Evolutionary conservation across 2,113 vertebrate species (phyloP).

Genomic region (Arvicanthis niloticus): DNA sequence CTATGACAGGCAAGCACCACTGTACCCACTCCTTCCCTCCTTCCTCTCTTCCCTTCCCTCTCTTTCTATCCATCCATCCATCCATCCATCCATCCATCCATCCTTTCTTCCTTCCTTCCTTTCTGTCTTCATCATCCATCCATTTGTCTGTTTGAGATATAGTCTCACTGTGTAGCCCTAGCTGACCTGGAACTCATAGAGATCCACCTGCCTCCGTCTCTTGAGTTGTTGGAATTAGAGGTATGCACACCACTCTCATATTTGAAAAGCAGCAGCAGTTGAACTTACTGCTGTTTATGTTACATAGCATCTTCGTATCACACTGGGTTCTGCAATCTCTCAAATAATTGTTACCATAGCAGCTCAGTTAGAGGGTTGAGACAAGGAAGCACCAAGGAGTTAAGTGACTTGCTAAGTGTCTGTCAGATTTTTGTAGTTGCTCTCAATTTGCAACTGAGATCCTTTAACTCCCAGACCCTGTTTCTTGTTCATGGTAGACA

Average conservation of each 20-base stretch:
- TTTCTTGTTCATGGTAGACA: not conserved
- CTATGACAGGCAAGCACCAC: too few relatives aligned
- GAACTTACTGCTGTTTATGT: not conserved
- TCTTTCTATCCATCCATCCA: too few relatives aligned
- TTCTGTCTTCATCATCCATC: too few relatives aligned
- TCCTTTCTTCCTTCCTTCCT: too few relatives aligned
- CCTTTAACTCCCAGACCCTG: constrained; percentile 29
- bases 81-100: accelerated
- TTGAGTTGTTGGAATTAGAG: not conserved
- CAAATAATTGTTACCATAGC: constrained; percentile 10
- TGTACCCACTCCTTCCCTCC: not conserved
- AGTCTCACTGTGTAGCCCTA: not conserved
- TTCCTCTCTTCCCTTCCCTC: too few relatives aligned
- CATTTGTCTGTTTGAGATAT: not conserved
- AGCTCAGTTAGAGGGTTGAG: not conserved
- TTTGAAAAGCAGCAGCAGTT: not conserved
- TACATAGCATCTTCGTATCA: not conserved
- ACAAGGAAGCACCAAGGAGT: not conserved
- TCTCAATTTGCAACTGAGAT: not conserved
- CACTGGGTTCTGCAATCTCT: not conserved
- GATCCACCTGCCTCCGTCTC: not conserved
- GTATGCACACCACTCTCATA: not conserved
- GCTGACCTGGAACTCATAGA: not conserved
- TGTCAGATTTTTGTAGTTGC: not conserved
- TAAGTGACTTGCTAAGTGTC: not conserved